A percentile compares a stretch with the other conserved stretches of the same genome.
These are phyloP conservation scores for Chaetodon trifasciatus DNA, from an alignment of 2,797 vertebrate genomes.

Conservation along the genomic window DNA sequence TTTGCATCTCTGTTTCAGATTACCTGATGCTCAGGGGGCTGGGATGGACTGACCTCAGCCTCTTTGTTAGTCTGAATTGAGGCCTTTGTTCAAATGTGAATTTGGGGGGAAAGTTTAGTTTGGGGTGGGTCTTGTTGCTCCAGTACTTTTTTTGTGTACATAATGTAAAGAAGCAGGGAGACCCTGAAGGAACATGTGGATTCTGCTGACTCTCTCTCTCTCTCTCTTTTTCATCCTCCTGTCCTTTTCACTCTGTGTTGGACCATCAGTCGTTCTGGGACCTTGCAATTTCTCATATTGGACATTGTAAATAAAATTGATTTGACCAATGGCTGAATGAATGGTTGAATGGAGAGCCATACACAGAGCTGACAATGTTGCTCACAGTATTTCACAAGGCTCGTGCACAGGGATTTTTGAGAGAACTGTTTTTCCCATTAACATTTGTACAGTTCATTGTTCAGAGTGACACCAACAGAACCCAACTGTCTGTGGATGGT, in stretches of 20 bases:
- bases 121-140: background rate
- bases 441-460: constrained; percentile 26
- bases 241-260: background rate
- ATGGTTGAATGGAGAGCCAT: background rate
- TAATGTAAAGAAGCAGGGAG: constrained; percentile 5
- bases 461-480: constrained; percentile 20
- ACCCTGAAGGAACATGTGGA: background rate
- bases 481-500: constrained; percentile 33
- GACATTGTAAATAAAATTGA: background rate
- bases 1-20: constrained; percentile 23
- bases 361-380: background rate
- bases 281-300: background rate
- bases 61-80: constrained; percentile 15
- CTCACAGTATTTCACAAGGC: background rate
- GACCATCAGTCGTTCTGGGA: background rate
- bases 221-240: background rate
- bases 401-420: background rate
- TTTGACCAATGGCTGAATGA: background rate
- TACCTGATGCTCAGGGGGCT: constrained; percentile 11
- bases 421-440: constrained; percentile 26
- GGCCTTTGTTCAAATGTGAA: background rate
- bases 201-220: background rate
- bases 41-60: constrained; percentile 19
- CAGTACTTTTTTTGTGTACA: background rate
- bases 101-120: background rate